Conservation (phyloP, 2,888 invertebrate species). For the Papilio gigon region DNA sequence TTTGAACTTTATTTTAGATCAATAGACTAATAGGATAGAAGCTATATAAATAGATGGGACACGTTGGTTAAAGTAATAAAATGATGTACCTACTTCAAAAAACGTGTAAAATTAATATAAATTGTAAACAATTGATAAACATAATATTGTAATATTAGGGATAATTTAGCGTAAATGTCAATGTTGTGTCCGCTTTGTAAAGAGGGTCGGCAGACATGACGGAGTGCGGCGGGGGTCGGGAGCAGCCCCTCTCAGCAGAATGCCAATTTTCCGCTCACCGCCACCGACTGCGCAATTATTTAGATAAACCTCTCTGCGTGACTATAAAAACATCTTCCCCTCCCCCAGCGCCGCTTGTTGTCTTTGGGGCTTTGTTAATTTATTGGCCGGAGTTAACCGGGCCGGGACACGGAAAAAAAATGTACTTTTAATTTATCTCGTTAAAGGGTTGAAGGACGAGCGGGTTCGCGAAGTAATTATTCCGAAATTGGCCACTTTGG, state of each 20-base stretch:
- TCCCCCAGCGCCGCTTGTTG: constrained; percentile 75
- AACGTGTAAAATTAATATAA: background rate
- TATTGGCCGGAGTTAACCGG: constrained; percentile 76
- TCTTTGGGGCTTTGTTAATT: constrained; percentile 82
- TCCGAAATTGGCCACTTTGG: constrained; percentile 81
- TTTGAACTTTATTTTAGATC: no score
- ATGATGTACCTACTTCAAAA: no score
- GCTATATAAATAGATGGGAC: no score
- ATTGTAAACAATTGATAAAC: constrained; percentile 24
- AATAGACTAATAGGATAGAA: no score
- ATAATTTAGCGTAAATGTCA: constrained; percentile 39
- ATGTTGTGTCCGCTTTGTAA: constrained; percentile 44
- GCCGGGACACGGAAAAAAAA: constrained; percentile 78
- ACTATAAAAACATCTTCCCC: constrained; percentile 82
- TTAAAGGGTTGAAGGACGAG: constrained; percentile 82
- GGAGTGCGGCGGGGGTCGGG: constrained; percentile 47
- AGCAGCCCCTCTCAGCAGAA: constrained; percentile 56
- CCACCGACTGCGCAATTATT: constrained; percentile 82
- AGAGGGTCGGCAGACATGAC: constrained; percentile 48
- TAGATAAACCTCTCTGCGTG: constrained; percentile 82
- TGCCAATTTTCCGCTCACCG: constrained; percentile 82
- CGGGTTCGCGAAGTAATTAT: constrained; percentile 81
- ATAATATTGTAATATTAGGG: constrained; percentile 10
- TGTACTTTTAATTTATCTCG: constrained; percentile 83
- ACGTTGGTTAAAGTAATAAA: background rate